Conservation (phyloP, 2,797 vertebrate species). For the Galagoides demidoff region DNA sequence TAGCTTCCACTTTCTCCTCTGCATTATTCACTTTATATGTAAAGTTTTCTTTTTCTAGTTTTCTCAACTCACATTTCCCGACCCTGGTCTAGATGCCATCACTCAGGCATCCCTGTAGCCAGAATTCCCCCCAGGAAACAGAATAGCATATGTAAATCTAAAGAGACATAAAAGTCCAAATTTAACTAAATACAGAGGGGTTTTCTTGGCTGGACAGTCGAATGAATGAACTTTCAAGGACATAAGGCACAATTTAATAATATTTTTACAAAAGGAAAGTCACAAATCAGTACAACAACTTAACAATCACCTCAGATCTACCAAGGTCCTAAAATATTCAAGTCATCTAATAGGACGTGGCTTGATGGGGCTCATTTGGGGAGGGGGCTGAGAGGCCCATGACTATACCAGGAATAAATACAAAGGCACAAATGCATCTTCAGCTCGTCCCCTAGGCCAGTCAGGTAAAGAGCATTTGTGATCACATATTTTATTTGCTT, state of each 20-base stretch:
- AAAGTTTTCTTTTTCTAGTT: background rate
- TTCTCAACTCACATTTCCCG: background rate
- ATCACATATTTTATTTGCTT: constrained; percentile 82
- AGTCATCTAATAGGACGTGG: background rate
- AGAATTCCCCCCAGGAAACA: background rate
- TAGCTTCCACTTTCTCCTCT: background rate
- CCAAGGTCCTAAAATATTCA: background rate
- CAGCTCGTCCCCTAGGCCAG: constrained; percentile 58
- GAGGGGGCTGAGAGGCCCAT: background rate
- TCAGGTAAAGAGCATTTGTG: constrained; percentile 69
- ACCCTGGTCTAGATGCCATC: background rate
- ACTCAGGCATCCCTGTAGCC: background rate
- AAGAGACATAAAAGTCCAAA: background rate
- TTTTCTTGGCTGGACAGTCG: background rate
- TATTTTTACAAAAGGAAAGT: constrained; percentile 38
- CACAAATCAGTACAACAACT: background rate
- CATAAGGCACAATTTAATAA: background rate
- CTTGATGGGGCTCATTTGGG: background rate
- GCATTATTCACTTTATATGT: background rate
- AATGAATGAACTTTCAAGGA: constrained; percentile 19
- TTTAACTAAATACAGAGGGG: background rate
- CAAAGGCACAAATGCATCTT: background rate
- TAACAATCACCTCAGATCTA: background rate
- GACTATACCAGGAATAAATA: background rate
- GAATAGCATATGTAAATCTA: background rate